Conservation (phyloP, 2,113 vertebrate genomes). For the Austrofundulus limnaeus region DNA sequence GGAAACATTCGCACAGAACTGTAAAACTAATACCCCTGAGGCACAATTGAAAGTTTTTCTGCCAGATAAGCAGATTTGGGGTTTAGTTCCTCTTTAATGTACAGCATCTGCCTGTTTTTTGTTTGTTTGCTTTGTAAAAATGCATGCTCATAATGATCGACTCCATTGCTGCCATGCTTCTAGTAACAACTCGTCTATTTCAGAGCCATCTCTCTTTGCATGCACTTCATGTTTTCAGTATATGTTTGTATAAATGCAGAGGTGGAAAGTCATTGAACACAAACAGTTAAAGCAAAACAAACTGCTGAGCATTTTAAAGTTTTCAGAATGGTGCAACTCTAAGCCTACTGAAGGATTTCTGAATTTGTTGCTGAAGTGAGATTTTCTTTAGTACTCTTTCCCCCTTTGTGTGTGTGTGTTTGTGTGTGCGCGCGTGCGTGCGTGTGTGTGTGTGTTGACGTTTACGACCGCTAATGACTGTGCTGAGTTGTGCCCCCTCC, state of each 20-base stretch:
- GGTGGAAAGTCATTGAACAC: constrained; percentile 46
- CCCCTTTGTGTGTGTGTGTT: constrained; percentile 38
- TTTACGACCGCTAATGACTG: constrained; percentile 40
- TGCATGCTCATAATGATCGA: constrained; percentile 74
- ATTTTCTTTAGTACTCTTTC: constrained; percentile 36
- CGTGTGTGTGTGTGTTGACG: constrained; percentile 23
- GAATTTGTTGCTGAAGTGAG: neutral
- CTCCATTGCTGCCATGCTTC: constrained; percentile 36
- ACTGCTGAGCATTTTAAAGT: no score
- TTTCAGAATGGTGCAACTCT: no score
- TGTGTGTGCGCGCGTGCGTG: constrained; percentile 10
- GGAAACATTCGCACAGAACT: no score
- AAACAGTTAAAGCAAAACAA: neutral
- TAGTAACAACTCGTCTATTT: constrained; percentile 30
- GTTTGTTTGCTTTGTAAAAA: constrained; percentile 33
- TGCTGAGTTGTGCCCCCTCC: constrained; percentile 83
- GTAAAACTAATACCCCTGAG: no score
- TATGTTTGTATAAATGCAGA: constrained; percentile 26
- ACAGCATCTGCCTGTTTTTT: constrained; percentile 22
- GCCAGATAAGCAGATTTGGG: no score
- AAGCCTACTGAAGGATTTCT: neutral
- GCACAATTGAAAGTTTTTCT: no score
- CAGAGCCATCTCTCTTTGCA: constrained; percentile 73
- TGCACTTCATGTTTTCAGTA: constrained; percentile 66
- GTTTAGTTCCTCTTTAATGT: neutral